Conservation (phyloP, 1,140 invertebrate genomes). For the Zophobas atratus region DNA sequence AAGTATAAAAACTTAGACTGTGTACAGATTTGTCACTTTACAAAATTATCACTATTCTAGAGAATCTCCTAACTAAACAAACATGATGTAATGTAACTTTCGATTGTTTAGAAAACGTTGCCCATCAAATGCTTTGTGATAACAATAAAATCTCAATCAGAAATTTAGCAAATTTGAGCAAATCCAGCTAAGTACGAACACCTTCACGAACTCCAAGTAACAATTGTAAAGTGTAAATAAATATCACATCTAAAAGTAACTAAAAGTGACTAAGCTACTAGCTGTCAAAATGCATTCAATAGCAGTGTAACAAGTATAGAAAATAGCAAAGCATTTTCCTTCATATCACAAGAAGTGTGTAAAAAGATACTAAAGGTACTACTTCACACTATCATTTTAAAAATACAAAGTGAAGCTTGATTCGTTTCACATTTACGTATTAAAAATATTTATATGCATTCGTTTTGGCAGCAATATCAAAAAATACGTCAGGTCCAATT, state of each 20-base stretch:
- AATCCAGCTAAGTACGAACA: conserved; percentile 7
- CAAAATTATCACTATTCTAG: conserved; percentile 20
- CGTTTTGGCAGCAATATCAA: conserved; percentile 26
- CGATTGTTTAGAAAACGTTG: too few species aligned
- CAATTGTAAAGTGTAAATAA: not conserved
- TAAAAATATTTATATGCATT: conserved; percentile 29
- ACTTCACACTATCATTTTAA: conserved; percentile 1
- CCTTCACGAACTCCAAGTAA: not conserved
- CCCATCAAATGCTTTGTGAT: not conserved
- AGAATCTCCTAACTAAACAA: conserved; percentile 1
- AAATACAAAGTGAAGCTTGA: conserved; percentile 9
- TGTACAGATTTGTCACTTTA: conserved; percentile 12
- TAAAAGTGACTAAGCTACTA: not conserved
- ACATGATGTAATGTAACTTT: not conserved
- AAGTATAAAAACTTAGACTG: conserved; percentile 22
- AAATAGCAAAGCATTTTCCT: conserved; percentile 25
- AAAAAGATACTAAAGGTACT: conserved; percentile 25
- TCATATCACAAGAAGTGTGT: conserved; percentile 37
- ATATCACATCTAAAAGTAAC: not conserved
- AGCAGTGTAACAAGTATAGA: conserved; percentile 36
- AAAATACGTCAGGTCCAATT: not conserved
- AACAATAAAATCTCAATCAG: conserved; percentile 25
- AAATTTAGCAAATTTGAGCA: conserved; percentile 19
- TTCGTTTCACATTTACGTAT: conserved; percentile 28
- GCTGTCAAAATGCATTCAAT: conserved; percentile 6